Conservation (phyloP, 2,888 invertebrate species). For the Apomyelois bistriatella region DNA sequence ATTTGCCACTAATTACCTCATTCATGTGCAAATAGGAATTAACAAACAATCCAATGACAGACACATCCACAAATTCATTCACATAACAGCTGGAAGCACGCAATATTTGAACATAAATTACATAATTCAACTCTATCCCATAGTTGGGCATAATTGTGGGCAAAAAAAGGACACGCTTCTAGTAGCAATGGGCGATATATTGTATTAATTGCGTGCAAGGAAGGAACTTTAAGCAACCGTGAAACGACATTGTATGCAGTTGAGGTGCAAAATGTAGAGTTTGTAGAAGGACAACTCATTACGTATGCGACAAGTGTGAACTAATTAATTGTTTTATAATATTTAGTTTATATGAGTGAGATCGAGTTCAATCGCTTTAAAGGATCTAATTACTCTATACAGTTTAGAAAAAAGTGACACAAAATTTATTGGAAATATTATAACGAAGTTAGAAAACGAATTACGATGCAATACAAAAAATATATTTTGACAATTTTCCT, state of each 20-base stretch:
- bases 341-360: too few relatives aligned
- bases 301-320: background rate
- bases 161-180: conserved; percentile 11
- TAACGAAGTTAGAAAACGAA: too few relatives aligned
- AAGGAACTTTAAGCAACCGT: conserved; percentile 50
- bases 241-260: conserved; percentile 53
- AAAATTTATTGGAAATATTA: too few relatives aligned
- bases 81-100: conserved; percentile 8
- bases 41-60: conserved; percentile 9
- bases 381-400: too few relatives aligned
- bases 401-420: too few relatives aligned
- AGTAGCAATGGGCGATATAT: conserved; percentile 4
- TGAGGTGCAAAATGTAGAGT: conserved; percentile 20
- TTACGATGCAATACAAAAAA: too few relatives aligned
- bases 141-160: conserved; percentile 10
- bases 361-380: too few relatives aligned
- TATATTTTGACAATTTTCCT: too few relatives aligned
- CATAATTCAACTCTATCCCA: conserved; percentile 10
- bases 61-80: conserved; percentile 9
- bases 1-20: background rate
- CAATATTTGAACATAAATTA: conserved; percentile 2
- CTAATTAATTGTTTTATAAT: too few relatives aligned
- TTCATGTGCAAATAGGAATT: background rate
- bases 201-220: conserved; percentile 28
- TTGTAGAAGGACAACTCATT: background rate